These are phyloP conservation scores for Petaurus breviceps DNA, from an alignment of 2,113 vertebrate genomes.

Conservation along the genomic window DNA sequence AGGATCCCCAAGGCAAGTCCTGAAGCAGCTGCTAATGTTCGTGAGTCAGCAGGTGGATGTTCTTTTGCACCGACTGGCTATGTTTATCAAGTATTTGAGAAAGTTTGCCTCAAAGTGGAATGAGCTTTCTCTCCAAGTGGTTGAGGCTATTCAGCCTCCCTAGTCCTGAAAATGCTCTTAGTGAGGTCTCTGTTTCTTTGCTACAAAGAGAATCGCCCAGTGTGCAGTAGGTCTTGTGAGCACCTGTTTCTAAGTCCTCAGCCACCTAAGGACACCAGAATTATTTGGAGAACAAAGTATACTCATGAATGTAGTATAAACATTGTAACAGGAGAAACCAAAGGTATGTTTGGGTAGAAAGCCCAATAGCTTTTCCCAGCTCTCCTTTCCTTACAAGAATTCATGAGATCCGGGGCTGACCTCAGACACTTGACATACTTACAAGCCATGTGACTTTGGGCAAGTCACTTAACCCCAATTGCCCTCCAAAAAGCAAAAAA, in stretches of 20 bases:
- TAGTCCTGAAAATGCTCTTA: background rate
- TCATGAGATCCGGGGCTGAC: background rate
- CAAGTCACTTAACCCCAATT: no score
- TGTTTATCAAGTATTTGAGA: background rate
- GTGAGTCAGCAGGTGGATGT: background rate
- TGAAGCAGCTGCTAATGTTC: background rate
- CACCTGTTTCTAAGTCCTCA: background rate
- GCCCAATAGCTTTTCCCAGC: background rate
- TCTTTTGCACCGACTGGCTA: background rate
- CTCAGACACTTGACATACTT: no score
- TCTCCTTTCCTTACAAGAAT: background rate
- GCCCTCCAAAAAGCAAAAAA: no score
- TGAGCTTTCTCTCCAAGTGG: background rate
- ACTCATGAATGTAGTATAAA: background rate
- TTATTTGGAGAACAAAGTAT: background rate
- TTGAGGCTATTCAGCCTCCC: background rate
- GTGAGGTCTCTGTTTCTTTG: background rate
- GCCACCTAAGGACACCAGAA: background rate
- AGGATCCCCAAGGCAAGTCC: background rate
- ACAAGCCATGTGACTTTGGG: no score
- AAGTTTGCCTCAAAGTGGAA: background rate
- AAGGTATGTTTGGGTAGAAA: background rate
- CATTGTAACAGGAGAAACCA: background rate
- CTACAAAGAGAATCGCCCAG: background rate
- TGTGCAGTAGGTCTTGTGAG: background rate